These are phyloP conservation scores for Brachyrhaphis roseni DNA, from an alignment of 2,797 vertebrate species.

Conservation along the genomic window DNA sequence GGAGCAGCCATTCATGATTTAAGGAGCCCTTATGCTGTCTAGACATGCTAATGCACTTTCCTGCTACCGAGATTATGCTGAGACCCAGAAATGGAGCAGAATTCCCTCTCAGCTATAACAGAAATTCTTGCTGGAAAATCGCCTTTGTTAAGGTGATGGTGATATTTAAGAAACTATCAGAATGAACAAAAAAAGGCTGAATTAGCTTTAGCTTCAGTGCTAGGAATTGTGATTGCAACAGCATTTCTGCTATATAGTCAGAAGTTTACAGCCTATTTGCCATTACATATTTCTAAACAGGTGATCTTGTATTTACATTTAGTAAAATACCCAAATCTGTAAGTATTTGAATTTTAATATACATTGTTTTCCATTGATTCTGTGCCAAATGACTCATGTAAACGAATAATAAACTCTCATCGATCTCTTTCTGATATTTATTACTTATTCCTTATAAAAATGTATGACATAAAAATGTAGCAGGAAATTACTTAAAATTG, in stretches of 20 bases:
- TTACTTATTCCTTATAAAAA: not conserved
- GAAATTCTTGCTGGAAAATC: not conserved
- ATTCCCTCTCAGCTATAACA: constrained; percentile 1
- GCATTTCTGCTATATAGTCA: not conserved
- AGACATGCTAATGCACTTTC: constrained; percentile 68
- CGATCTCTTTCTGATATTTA: not conserved
- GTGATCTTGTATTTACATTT: not conserved
- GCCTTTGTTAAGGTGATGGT: not conserved
- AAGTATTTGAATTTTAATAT: not conserved
- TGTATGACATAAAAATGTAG: too few species aligned
- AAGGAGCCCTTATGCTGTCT: constrained; percentile 60
- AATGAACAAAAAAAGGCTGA: not conserved
- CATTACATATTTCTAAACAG: not conserved
- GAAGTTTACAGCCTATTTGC: not conserved
- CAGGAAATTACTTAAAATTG: not conserved
- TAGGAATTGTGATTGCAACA: not conserved
- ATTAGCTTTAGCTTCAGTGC: not conserved
- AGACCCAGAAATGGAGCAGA: constrained; percentile 37
- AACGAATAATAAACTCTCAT: not conserved
- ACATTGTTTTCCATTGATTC: not conserved
- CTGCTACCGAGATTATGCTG: constrained; percentile 30
- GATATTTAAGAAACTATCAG: not conserved
- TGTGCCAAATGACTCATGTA: not conserved
- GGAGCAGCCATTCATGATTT: constrained; percentile 76
- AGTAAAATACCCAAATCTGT: not conserved